Base-by-base conservation (phyloP, 2,113 vertebrate species). In the Zosterops hypoxanthus region DNA sequence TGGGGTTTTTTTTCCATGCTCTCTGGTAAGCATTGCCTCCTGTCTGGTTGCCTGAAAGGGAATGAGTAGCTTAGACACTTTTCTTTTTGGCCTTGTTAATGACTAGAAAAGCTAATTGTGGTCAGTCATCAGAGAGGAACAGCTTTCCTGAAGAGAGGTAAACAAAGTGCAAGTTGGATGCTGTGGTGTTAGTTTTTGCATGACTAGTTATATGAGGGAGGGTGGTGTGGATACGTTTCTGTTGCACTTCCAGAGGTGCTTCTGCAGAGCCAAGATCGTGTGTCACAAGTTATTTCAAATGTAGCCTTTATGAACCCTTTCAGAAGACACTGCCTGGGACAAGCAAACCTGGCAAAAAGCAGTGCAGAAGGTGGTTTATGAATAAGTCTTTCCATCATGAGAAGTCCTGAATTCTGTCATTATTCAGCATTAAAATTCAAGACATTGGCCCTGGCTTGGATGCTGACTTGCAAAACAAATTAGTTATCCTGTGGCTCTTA, bases 111-210 rank as follows among this genome's bases (percentile, higher is more conserved):
- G 49, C 33, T 90, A 63, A 70, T 83, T 77, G 64, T 83, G 64
- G 72, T 90, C 71, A 77, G 50, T 77, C 80, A 77, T 83, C 72
- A 83, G 71, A 83, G 55, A 77, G 64, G 56, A 78, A 70, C 57
- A 90, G 71, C 64, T 77, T 77, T 90, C 64, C 72, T 56, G 56
- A 77, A 83, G 71, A 83, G 71, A 90, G 64, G 71, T 50, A 83
- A 83, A 70, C 80, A 77, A 49, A 70, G 64, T 70, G 49, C 65
- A 70, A n/a, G 80, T 50, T 91, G 78, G 50, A 42, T 82, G 73
- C 63, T 42, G 77, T 52, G 77, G 69, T 91, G 76, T 36, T 72
- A 24, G n/a, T 56, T 94, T 96, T 95, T 86, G 77, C 56, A 64
- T 68, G 72, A 78, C 44, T 91, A 25, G 49, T 70, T 88, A 5